Conservation (phyloP, 1,140 invertebrate genomes). For the Orius laevigatus region DNA sequence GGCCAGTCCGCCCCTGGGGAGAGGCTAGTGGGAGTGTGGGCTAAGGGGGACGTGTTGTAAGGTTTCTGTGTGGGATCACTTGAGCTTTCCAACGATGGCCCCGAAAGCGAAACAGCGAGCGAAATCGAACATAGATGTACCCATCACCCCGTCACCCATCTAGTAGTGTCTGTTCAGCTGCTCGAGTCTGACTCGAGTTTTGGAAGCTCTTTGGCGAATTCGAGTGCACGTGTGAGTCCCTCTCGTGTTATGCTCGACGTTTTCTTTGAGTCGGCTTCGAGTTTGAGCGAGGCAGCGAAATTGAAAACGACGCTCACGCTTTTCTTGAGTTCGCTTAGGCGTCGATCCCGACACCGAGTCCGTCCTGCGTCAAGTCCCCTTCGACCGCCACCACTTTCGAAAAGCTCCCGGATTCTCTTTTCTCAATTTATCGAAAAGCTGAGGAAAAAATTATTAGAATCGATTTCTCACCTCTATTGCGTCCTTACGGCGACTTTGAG, state of each 20-base stretch:
- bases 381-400: slow-evolving; percentile 58
- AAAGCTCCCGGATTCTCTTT: slow-evolving; percentile 44
- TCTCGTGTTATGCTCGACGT: slow-evolving; percentile 50
- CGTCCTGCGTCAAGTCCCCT: slow-evolving; percentile 46
- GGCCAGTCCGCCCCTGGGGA: no score
- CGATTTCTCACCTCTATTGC: background rate
- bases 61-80: no score
- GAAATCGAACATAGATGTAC: background rate
- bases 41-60: no score
- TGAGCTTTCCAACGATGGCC: no score
- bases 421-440: slow-evolving; percentile 56
- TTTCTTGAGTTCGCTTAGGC: slow-evolving; percentile 35
- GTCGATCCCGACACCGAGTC: slow-evolving; percentile 46
- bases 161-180: no score
- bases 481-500: slow-evolving; percentile 5
- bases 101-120: no score
- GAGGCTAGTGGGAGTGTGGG: no score
- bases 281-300: slow-evolving; percentile 67
- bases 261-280: slow-evolving; percentile 56
- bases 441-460: slow-evolving; percentile 9
- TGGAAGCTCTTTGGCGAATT: slow-evolving; percentile 46
- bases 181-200: no score
- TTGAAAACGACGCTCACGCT: slow-evolving; percentile 74
- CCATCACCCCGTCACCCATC: no score
- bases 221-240: slow-evolving; percentile 46